Percentiles rank a stretch among this genome's conserved stretches.
These are phyloP conservation scores for Malacosoma neustria DNA, from an alignment of 2,888 invertebrate species.

Conservation along the genomic window DNA sequence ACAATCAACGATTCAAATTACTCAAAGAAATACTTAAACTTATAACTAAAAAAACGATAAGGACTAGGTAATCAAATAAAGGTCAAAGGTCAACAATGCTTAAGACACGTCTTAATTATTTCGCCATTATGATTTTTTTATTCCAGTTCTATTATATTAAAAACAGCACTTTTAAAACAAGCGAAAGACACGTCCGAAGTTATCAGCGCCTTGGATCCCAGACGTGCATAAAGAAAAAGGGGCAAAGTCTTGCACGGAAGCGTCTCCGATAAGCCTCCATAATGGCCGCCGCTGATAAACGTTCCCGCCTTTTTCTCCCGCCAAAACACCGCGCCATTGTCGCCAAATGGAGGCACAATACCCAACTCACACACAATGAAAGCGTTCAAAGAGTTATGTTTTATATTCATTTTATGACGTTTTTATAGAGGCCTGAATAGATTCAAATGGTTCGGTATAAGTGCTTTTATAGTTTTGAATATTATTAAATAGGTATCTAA, in stretches of 20 bases:
- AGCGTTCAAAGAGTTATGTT: constrained; percentile 49
- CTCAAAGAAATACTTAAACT: too few relatives aligned
- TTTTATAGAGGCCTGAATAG: constrained; percentile 28
- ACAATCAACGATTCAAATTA: too few relatives aligned
- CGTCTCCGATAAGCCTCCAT: constrained; percentile 68
- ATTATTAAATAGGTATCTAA: constrained; percentile 2
- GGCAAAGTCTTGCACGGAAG: constrained; percentile 59
- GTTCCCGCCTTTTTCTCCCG: constrained; percentile 71
- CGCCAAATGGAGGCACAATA: constrained; percentile 53
- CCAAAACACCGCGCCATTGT: constrained; percentile 67
- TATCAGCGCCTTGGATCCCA: constrained; percentile 14
- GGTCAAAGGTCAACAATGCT: too few relatives aligned
- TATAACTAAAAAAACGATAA: too few relatives aligned
- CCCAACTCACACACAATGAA: constrained; percentile 38
- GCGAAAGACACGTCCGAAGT: background rate
- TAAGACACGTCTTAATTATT: too few relatives aligned
- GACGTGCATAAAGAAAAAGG: constrained; percentile 73
- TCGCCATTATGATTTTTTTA: too few relatives aligned
- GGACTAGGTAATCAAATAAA: too few relatives aligned
- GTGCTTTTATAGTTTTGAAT: background rate
- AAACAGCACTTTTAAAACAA: too few relatives aligned
- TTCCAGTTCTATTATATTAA: too few relatives aligned
- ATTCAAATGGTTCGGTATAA: constrained; percentile 7
- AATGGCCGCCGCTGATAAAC: constrained; percentile 69
- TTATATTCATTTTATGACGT: constrained; percentile 34